These are phyloP conservation scores for Oeneis ivallda DNA, from an alignment of 2,888 invertebrate genomes.

Conservation along the genomic window DNA sequence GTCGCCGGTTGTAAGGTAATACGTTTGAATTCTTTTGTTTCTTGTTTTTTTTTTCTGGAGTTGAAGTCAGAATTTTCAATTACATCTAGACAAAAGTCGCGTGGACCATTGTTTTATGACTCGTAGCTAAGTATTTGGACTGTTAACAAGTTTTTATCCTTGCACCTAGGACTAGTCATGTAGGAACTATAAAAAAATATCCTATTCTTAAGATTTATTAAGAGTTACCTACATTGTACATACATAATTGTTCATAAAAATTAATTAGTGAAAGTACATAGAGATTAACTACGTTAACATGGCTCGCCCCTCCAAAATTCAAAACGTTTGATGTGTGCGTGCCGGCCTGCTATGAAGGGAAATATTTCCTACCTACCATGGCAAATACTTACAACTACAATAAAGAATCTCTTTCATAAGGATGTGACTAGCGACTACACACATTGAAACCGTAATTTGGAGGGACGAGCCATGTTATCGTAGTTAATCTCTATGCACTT, in stretches of 20 bases:
- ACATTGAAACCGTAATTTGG: too few relatives aligned
- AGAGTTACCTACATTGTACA: background rate
- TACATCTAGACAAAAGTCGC: conserved; percentile 41
- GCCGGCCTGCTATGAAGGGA: too few relatives aligned
- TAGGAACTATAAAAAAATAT: background rate
- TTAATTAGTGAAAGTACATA: too few relatives aligned
- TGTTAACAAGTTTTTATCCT: conserved; percentile 24
- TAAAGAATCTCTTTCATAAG: too few relatives aligned
- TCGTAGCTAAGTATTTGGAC: conserved; percentile 32
- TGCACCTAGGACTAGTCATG: background rate
- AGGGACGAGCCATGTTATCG: too few relatives aligned
- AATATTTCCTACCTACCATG: too few relatives aligned
- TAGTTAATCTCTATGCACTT: too few relatives aligned
- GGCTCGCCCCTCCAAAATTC: too few relatives aligned
- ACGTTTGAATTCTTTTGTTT: conserved; percentile 71
- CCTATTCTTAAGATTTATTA: background rate
- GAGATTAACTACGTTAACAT: too few relatives aligned
- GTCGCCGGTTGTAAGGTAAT: conserved; percentile 48
- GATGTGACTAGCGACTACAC: too few relatives aligned
- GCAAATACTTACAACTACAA: too few relatives aligned
- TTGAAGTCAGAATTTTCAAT: conserved; percentile 55
- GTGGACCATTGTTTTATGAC: conserved; percentile 33
- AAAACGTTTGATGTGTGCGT: too few relatives aligned
- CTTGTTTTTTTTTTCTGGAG: conserved; percentile 63
- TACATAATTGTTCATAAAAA: background rate